A percentile compares a stretch with the other conserved stretches of the same genome.
phyloP scores from a whole-genome alignment of 1,140 invertebrate species.

The Diplogasteroides magnus region DNA sequence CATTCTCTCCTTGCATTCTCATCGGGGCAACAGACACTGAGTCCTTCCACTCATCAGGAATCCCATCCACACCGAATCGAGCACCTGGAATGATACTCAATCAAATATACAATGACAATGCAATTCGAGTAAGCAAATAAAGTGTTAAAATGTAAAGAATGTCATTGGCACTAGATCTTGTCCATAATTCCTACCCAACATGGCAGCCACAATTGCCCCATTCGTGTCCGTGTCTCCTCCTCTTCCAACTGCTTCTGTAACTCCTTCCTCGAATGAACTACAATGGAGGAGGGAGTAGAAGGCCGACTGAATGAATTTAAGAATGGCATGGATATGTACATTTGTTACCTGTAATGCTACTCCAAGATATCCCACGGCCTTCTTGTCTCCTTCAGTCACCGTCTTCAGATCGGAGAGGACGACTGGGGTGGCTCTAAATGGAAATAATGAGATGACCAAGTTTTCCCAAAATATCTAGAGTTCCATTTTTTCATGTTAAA shows the following conservation, averaged over 20 bases:
- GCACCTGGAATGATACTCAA: background rate
- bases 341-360: background rate
- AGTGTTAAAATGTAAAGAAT: too few relatives aligned
- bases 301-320: background rate
- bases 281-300: background rate
- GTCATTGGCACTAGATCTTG: too few relatives aligned
- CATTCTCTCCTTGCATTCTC: background rate
- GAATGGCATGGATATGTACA: background rate
- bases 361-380: background rate
- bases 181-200: background rate
- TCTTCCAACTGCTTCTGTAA: background rate
- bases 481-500: too few relatives aligned
- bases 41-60: background rate
- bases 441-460: too few relatives aligned
- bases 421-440: too few relatives aligned
- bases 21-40: background rate
- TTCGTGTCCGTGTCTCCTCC: background rate
- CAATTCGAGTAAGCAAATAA: background rate
- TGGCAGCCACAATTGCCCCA: background rate
- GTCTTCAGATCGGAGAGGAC: too few relatives aligned
- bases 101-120: background rate
- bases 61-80: background rate
- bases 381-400: background rate
- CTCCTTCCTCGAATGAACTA: background rate
- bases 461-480: too few relatives aligned